Conservation (phyloP, 2,113 vertebrate species). For the Panurus biarmicus region DNA sequence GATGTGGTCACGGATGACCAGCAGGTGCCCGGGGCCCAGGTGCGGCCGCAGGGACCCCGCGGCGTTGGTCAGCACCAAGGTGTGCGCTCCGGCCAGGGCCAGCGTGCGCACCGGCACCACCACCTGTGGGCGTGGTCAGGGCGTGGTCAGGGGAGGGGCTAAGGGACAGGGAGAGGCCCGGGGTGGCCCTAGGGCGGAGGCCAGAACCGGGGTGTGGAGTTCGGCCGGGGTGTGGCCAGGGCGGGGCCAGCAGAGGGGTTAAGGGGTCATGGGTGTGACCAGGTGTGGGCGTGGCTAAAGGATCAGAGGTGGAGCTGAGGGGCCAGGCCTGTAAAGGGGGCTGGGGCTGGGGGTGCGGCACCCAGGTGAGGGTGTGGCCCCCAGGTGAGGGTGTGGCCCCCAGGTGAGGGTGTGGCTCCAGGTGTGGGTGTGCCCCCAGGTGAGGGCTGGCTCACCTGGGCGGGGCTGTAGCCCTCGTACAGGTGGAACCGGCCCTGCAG, state of each 20-base stretch:
- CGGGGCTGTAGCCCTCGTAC: background rate
- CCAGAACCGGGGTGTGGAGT: too few relatives aligned
- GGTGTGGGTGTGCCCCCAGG: background rate
- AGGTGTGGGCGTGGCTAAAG: background rate
- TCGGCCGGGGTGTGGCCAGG: background rate
- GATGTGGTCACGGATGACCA: background rate
- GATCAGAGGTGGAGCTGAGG: too few relatives aligned
- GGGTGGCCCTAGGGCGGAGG: too few relatives aligned
- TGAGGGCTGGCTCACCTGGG: background rate
- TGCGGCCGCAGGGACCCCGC: background rate
- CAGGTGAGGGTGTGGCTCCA: background rate
- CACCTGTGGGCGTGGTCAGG: background rate
- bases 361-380: background rate
- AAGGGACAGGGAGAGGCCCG: too few relatives aligned
- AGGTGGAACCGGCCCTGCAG: background rate
- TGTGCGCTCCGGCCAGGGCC: background rate
- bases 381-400: background rate
- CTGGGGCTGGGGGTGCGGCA: too few relatives aligned
- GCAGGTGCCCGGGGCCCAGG: background rate
- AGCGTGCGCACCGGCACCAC: rapidly evolving
- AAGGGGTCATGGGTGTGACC: too few relatives aligned
- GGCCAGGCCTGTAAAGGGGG: background rate
- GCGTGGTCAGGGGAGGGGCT: background rate
- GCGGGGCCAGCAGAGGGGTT: background rate
- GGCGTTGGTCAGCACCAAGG: background rate